Evolutionary conservation across 2,797 vertebrate genomes (phyloP), one percentile per base, ranked within the genome.

Genomic region (Apogon hyalosoma): DNA sequence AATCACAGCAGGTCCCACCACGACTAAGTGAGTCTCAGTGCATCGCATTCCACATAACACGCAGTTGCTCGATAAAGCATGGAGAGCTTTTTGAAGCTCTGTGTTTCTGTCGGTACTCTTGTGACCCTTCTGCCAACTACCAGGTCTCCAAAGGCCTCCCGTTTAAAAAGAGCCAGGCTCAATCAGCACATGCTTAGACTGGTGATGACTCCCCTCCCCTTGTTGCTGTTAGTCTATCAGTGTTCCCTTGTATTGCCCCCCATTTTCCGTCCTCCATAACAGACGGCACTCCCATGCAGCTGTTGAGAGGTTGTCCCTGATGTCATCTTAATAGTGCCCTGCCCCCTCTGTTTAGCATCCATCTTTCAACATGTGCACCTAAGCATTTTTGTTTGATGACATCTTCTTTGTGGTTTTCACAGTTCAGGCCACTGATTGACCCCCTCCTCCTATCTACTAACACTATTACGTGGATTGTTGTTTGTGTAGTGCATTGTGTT

Each of bases 101-200:
- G 16, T 46, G 72, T 87, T 88, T 80, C 86, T 19, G 55, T 72
- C 49, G 69, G 79, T 79, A 66, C 87, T 84, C 85, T 73, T 75
- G 91, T 90, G 88, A 85, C 82, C 82, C 73, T 19, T n/a, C 69
- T 75, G 85, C 82, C 79, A 83, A 75, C 77, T 68, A 77, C 60
- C 15, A 21, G 72, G 87, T 85, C 83, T 91, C 83, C 66, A 52
- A 89, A 88, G 88, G 75, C 84, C 79, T 50, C 78, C 84, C 64
- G 76, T 85, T 88, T 92, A 92, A 92, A 93, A 92, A 85, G 85
- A 85, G 84, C 86, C 46, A 13, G 83, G 63, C 89, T 94, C 94
- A 91, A 90, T 94, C 93, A 92, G 89, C 93, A 92, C 91, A 87
- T 91, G 90, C 90, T 93, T 88, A 91, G 90, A 88, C 85, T 87